These are phyloP conservation scores for Cylas formicarius DNA, from an alignment of 1,140 invertebrate species.

Conservation along the genomic window DNA sequence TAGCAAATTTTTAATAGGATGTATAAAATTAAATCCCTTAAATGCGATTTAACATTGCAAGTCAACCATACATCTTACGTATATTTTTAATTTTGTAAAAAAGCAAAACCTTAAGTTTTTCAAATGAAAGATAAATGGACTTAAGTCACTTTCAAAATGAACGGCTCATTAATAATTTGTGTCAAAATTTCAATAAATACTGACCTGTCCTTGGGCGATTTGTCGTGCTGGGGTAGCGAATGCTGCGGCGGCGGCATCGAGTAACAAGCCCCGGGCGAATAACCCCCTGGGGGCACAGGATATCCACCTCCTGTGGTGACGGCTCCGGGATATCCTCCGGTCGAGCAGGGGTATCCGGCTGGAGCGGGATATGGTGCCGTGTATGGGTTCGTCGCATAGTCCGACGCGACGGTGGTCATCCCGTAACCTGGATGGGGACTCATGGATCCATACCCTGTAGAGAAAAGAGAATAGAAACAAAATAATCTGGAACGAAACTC, in stretches of 20 bases:
- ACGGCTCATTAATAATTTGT: too few species aligned
- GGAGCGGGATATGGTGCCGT: constrained; percentile 55
- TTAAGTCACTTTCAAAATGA: too few species aligned
- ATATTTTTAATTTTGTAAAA: too few species aligned
- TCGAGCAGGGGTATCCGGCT: constrained; percentile 53
- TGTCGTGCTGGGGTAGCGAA: constrained; percentile 61
- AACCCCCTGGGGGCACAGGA: constrained; percentile 55
- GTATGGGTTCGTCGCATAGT: constrained; percentile 69
- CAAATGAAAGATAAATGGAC: too few species aligned
- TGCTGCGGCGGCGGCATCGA: constrained; percentile 71
- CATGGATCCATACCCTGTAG: constrained; percentile 66
- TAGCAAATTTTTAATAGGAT: too few species aligned
- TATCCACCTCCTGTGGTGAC: constrained; percentile 52
- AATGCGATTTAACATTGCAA: too few species aligned
- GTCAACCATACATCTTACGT: too few species aligned
- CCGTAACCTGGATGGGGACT: constrained; percentile 78
- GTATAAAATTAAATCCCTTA: too few species aligned
- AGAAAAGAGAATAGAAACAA: too few species aligned
- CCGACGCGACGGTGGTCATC: constrained; percentile 63
- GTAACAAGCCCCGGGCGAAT: constrained; percentile 68
- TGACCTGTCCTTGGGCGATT: constrained; percentile 57
- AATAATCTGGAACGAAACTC: too few species aligned
- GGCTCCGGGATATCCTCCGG: constrained; percentile 56
- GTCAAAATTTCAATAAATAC: too few species aligned
- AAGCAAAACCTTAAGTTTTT: too few species aligned